Percentiles rank a stretch among this genome's conserved stretches.
phyloP scores from a whole-genome alignment of 2,888 invertebrate species.

The Tridacna crocea region DNA sequence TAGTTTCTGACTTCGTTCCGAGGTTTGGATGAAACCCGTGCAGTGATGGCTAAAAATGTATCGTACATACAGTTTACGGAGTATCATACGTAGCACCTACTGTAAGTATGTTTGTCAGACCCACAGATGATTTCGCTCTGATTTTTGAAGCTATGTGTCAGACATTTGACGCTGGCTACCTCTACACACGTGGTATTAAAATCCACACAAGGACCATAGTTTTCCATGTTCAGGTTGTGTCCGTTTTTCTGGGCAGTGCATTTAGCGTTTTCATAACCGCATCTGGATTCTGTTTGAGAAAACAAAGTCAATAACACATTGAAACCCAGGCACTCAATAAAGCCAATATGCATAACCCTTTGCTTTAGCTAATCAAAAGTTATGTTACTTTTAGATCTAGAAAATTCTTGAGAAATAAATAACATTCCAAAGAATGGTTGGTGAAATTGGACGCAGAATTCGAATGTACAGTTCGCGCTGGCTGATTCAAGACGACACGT shows the following conservation, averaged over 20 bases:
- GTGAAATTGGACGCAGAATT: neutral
- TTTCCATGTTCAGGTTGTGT: neutral
- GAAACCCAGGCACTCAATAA: too few species aligned
- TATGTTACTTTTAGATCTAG: neutral
- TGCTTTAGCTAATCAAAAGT: too few species aligned
- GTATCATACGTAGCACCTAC: neutral
- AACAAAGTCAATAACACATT: too few species aligned
- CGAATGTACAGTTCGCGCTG: neutral
- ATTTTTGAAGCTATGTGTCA: neutral
- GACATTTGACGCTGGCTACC: conserved; percentile 14
- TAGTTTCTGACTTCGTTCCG: too few species aligned
- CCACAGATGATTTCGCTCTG: conserved; percentile 28
- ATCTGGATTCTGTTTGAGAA: conserved; percentile 29
- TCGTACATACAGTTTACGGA: too few species aligned
- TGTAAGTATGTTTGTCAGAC: conserved; percentile 33
- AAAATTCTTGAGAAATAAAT: neutral
- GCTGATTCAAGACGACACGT: too few species aligned
- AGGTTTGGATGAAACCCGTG: too few species aligned
- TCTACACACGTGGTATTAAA: conserved; percentile 31
- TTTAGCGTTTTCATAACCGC: conserved; percentile 35
- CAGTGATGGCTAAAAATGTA: too few species aligned
- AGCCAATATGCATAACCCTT: too few species aligned
- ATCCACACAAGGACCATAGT: conserved; percentile 22
- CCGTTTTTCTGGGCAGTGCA: conserved; percentile 29
- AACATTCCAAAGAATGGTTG: neutral